These are phyloP conservation scores for Tenthredo distinguenda DNA, from an alignment of 2,888 invertebrate genomes.

Conservation along the genomic window DNA sequence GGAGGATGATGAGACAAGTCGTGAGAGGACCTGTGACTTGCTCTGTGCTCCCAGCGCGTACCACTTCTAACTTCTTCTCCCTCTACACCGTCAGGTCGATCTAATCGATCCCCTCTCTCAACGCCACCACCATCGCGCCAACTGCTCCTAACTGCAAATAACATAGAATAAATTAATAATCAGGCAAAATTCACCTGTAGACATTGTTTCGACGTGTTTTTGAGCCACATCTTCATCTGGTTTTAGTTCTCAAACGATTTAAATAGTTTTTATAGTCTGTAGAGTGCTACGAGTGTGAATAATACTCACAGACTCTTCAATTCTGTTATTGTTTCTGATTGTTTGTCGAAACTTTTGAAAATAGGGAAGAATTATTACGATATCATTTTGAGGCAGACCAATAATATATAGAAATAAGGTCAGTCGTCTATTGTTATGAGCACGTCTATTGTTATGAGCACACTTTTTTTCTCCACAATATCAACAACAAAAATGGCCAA, in stretches of 20 bases:
- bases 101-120: constrained; percentile 70
- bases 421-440: too few relatives aligned
- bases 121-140: constrained; percentile 78
- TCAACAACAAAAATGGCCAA: too few relatives aligned
- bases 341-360: background rate
- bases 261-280: background rate
- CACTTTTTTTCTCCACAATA: too few relatives aligned
- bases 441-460: too few relatives aligned
- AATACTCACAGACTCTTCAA: constrained; percentile 25
- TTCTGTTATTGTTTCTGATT: background rate
- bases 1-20: constrained; percentile 73
- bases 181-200: background rate
- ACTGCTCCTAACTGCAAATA: constrained; percentile 72
- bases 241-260: background rate
- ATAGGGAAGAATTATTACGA: too few relatives aligned
- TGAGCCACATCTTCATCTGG: background rate
- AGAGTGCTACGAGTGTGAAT: background rate
- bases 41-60: constrained; percentile 75
- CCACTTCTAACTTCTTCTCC: constrained; percentile 65
- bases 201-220: background rate
- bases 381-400: too few relatives aligned
- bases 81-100: constrained; percentile 70
- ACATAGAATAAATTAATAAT: constrained; percentile 1
- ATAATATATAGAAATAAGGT: too few relatives aligned
- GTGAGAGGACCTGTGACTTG: constrained; percentile 73